Percentiles rank a stretch among this genome's conserved stretches.
Evolutionary conservation across 2,888 invertebrate genomes (phyloP).

Genomic region (Neuroscelio doddi): DNA sequence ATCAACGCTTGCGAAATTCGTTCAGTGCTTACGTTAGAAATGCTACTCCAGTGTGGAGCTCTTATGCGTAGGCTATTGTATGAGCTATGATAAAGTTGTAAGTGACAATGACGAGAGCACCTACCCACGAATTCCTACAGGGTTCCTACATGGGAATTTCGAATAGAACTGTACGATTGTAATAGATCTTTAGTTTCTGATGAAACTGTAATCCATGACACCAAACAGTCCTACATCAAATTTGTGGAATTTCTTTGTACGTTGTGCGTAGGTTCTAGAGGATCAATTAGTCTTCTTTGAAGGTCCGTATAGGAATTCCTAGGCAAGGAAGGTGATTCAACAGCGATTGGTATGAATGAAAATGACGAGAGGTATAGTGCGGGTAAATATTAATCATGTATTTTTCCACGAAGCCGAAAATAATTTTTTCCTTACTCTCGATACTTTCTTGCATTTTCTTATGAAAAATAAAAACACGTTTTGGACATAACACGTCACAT

Average conservation of each 20-base stretch:
- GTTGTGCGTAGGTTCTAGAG: no score
- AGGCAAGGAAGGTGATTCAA: background rate
- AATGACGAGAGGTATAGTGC: slow-evolving; percentile 24
- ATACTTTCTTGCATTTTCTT: slow-evolving; percentile 26
- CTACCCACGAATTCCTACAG: slow-evolving; percentile 13
- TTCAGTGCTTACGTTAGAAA: slow-evolving; percentile 30
- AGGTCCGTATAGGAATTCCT: background rate
- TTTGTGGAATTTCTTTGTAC: no score
- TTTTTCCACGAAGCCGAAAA: no score
- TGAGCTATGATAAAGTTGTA: slow-evolving; percentile 19
- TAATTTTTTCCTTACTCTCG: slow-evolving; percentile 4
- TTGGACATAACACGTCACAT: background rate
- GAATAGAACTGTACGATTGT: no score
- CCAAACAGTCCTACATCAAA: no score
- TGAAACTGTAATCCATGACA: no score
- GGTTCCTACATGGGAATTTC: background rate
- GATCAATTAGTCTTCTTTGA: no score
- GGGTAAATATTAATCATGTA: slow-evolving; percentile 13
- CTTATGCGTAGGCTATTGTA: slow-evolving; percentile 16
- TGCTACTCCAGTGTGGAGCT: slow-evolving; percentile 29
- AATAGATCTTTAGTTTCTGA: no score
- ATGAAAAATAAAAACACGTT: slow-evolving; percentile 33
- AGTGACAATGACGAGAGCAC: slow-evolving; percentile 8
- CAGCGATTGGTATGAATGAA: slow-evolving; percentile 4
- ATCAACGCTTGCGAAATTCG: slow-evolving; percentile 39